Base-by-base conservation (phyloP, 2,888 invertebrate genomes). In the Pachycephus smyrnensis region DNA sequence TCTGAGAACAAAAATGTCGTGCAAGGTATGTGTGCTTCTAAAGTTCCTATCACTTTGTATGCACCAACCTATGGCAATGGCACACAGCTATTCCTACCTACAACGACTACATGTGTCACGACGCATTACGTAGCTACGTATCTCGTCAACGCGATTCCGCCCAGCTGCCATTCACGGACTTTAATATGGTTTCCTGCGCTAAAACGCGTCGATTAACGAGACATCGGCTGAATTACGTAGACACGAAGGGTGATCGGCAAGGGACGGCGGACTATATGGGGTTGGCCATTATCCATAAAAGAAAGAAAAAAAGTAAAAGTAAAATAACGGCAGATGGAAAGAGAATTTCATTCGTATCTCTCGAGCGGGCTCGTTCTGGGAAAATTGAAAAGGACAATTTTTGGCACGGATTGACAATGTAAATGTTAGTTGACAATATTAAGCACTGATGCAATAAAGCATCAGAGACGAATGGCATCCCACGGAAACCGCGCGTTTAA, bases 171-270 rank as follows among this genome's bases (percentile, higher is more conserved):
- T 85, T 84, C 82, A 83, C 55, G 55, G 83, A 85, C 85, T 86
- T 87, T 88, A 86, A 87, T 85, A 84, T 80, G 83, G 82, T 88
- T 86, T 85, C 82, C 83, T 81, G 80, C 82, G 82, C 81, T 81
- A 84, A 85, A 86, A 86, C 82, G 84, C 84, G 84, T 83, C 86
- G 83, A 81, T 84, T 84, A 83, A 82, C 83, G 81, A 83, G 79
- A 80, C 81, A 83, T 82, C 83, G 80, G 83, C 82, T 81, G 82
- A 82, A 84, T 83, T 83, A 71, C 55, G 23, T 9, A 23, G 55
- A 55, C 55, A 23, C 55, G 55, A 55, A 55, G 55, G 71, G 71
- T 71, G 31, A 31, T 32, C 32, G 71, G 32, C 71, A 30, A 71
- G 23, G 33, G 71, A 35, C 12, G 31, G 30, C 12, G 30, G 30